Base-by-base conservation (phyloP, 2,113 vertebrate species). In the Anguilla rostrata region DNA sequence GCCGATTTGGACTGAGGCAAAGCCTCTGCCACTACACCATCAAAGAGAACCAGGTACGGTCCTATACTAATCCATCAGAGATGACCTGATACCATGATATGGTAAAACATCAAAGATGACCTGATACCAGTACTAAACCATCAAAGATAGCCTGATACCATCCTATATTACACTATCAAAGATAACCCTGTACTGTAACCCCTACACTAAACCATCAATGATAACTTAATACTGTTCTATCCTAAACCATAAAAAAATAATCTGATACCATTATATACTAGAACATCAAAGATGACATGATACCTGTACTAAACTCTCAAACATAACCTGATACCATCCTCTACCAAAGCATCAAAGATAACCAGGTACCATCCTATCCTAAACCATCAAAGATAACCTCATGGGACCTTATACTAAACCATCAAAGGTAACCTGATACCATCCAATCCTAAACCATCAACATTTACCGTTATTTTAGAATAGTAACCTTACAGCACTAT, bases 1-100 rank as follows among this genome's bases (percentile, higher is more conserved):
- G 95, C 89, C 96, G 98, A 85, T 99, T 99, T 89, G 97, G 97
- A 41, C 96, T 98, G 89, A 96, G 98, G 78, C 98, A 99, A 89
- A 99, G 98, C 89, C 95, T 99, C 85, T 99, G 98, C 87, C 98
- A 99, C 92, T 99, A 99, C 91, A 98, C 97, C n/a, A 89, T 99
- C 89, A 99, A 98, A 95, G 94, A 98, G 91, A 98, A 98, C 43
- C 95, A 97, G 97, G 98, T 98, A 94, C 82, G 0, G 5, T 26
- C n/a, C 34, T 71, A 46, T 46, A 11, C 39, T 16, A 39, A 39
- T 71, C 60, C 26, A 75, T 75, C 71, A 75, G 5, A 75, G n/a
- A 26, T 34, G 34, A 75, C 71, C n/a, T n/a, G n/a, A 11, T 34
- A 71, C 4, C 5, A 3, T 20, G 5, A 5, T 71, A 71, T 15